phyloP scores from a whole-genome alignment of 1,140 invertebrate genomes.

The Coenobita brevimanus region DNA sequence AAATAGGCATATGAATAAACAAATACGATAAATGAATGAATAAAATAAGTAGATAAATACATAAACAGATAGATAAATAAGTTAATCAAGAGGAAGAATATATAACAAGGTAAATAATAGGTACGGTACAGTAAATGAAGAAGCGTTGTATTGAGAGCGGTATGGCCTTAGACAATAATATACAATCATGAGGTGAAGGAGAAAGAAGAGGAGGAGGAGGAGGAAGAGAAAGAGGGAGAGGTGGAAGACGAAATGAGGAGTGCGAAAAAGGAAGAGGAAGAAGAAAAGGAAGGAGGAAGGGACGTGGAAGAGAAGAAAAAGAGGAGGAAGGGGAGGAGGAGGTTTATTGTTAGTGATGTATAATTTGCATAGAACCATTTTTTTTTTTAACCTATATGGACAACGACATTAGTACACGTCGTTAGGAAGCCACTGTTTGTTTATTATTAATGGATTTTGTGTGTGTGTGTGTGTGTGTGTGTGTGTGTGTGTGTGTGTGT shows the following conservation, averaged over 20 bases:
- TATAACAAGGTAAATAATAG: not conserved
- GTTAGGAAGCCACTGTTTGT: too few species aligned
- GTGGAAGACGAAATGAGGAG: not conserved
- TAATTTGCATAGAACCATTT: too few species aligned
- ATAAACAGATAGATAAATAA: too few species aligned
- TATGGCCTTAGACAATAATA: not conserved
- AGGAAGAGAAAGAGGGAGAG: slow-evolving; percentile 7
- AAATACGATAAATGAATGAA: not conserved
- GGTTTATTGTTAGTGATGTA: not conserved
- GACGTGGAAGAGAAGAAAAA: not conserved
- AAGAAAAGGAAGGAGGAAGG: not conserved
- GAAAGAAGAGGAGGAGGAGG: not conserved
- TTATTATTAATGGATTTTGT: too few species aligned
- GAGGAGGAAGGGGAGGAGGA: not conserved
- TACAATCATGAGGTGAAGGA: too few species aligned
- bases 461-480: too few species aligned
- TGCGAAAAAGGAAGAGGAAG: not conserved
- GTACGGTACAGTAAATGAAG: not conserved
- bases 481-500: too few species aligned
- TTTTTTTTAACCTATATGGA: too few species aligned
- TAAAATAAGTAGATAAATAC: too few species aligned
- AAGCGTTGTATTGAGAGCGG: not conserved
- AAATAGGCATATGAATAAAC: not conserved
- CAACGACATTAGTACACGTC: too few species aligned
- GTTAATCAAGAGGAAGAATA: not conserved